Conservation (phyloP, 2,797 vertebrate species). For the Cetoscarus ocellatus region DNA sequence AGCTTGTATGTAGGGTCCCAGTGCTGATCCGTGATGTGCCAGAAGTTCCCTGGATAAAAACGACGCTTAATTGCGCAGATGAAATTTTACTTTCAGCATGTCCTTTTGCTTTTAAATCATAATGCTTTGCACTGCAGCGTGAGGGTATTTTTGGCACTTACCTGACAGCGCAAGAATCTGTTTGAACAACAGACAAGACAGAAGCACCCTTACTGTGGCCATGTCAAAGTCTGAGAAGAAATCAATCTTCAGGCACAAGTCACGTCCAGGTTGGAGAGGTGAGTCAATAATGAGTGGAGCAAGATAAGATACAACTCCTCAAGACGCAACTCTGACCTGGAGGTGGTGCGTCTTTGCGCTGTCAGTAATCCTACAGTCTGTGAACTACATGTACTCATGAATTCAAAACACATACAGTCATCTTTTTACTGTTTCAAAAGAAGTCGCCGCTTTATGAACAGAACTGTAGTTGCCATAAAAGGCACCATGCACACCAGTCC, state of each 20-base stretch:
- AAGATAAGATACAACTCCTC: constrained; percentile 52
- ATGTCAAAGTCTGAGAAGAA: constrained; percentile 48
- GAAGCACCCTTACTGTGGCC: constrained; percentile 49
- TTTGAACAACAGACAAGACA: constrained; percentile 60
- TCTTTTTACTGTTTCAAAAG: neutral
- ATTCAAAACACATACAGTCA: too few species aligned
- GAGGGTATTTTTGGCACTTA: constrained; percentile 25
- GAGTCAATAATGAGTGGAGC: constrained; percentile 31
- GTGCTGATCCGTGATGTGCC: constrained; percentile 96
- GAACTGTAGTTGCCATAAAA: neutral
- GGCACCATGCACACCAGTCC: neutral
- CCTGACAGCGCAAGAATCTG: constrained; percentile 58
- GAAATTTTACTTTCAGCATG: neutral
- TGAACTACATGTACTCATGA: too few species aligned
- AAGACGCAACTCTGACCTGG: constrained; percentile 2
- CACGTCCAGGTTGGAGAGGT: constrained; percentile 27
- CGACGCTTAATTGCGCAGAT: constrained; percentile 21
- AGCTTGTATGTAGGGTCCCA: constrained; percentile 88
- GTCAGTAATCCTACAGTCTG: too few species aligned
- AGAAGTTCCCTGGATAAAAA: constrained; percentile 86
- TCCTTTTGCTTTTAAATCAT: too few species aligned
- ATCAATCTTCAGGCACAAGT: constrained; percentile 11
- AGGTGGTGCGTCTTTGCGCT: neutral
- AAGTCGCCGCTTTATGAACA: neutral
- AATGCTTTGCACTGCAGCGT: too few species aligned